Evolutionary conservation across 2,888 invertebrate genomes (phyloP).

Genomic region (Diachrysia chrysitis): DNA sequence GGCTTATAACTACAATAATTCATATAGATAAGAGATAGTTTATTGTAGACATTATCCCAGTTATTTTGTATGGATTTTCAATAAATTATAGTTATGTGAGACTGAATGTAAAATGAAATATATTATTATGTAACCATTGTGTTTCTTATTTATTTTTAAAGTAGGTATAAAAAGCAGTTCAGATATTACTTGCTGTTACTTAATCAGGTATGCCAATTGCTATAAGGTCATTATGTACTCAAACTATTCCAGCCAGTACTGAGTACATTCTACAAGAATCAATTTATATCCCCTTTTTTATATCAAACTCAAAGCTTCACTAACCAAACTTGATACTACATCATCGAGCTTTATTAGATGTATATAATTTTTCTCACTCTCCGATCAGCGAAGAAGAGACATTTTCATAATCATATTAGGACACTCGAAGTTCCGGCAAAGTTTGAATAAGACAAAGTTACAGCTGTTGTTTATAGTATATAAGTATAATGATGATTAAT

Average conservation of each 20-base stretch:
- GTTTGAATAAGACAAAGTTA: background rate
- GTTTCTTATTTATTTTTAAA: conserved; percentile 22
- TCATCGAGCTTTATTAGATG: background rate
- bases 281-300: too few species aligned
- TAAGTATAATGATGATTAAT: too few species aligned
- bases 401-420: conserved; percentile 3
- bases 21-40: conserved; percentile 60
- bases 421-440: background rate
- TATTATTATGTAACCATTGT: conserved; percentile 25
- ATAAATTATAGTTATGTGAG: conserved; percentile 45
- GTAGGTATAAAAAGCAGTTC: background rate
- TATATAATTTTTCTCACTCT: background rate
- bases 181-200: too few species aligned
- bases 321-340: too few species aligned
- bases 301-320: too few species aligned
- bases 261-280: too few species aligned
- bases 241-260: too few species aligned
- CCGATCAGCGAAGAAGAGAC: conserved; percentile 4
- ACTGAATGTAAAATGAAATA: conserved; percentile 50
- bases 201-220: too few species aligned
- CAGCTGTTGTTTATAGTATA: too few species aligned
- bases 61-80: conserved; percentile 47
- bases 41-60: conserved; percentile 55
- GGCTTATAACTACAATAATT: conserved; percentile 62
- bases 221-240: too few species aligned